A percentile compares a stretch with the other conserved stretches of the same genome.
Evolutionary conservation across 2,888 invertebrate species (phyloP).

Genomic region (Drosophila mimetica): DNA sequence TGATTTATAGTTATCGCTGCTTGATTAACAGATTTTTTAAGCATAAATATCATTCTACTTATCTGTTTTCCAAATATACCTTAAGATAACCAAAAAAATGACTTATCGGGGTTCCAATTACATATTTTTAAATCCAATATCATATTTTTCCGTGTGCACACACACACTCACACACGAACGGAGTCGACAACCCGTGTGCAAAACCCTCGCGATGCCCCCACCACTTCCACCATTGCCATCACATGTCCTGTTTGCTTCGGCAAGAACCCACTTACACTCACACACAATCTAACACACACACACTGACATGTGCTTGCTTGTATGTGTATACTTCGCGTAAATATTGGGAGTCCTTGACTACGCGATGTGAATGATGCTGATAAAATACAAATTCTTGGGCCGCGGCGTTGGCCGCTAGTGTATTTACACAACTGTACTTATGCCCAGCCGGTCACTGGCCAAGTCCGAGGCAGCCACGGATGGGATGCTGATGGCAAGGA

Average conservation of each 20-base stretch:
- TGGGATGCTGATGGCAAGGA: background rate
- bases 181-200: conserved; percentile 52
- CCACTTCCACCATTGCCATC: conserved; percentile 15
- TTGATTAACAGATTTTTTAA: too few relatives aligned
- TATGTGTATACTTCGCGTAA: conserved; percentile 75
- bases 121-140: background rate
- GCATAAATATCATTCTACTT: too few relatives aligned
- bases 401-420: conserved; percentile 79
- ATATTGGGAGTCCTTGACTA: conserved; percentile 81
- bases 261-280: conserved; percentile 59
- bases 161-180: conserved; percentile 48
- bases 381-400: conserved; percentile 78
- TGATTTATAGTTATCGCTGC: too few relatives aligned
- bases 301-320: conserved; percentile 10
- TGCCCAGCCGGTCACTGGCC: conserved; percentile 68
- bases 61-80: background rate
- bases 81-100: background rate
- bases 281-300: conserved; percentile 43
- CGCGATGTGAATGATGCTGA: conserved; percentile 80
- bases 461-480: conserved; percentile 46
- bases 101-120: background rate
- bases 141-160: conserved; percentile 15
- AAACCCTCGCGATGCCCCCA: conserved; percentile 62
- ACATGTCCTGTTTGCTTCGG: conserved; percentile 78
- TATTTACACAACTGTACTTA: conserved; percentile 80